These are phyloP conservation scores for Apis laboriosa DNA, from an alignment of 1,140 invertebrate species.

Conservation along the genomic window DNA sequence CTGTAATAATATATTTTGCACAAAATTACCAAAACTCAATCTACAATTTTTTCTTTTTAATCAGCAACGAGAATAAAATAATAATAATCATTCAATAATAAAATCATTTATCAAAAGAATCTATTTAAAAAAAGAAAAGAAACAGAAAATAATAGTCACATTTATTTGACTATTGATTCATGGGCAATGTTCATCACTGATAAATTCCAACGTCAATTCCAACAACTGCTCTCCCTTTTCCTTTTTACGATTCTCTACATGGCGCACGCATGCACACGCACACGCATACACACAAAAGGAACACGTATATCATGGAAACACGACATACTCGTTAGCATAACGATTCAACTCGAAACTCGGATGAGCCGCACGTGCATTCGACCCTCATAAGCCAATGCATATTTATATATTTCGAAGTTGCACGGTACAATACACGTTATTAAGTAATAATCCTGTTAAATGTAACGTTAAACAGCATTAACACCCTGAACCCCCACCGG, in stretches of 20 bases:
- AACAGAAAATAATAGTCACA: too few relatives aligned
- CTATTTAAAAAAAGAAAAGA: too few relatives aligned
- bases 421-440: conserved; percentile 60
- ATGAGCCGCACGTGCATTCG: conserved; percentile 49
- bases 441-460: conserved; percentile 69
- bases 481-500: background rate
- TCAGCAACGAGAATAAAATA: too few relatives aligned
- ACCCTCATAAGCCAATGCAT: conserved; percentile 61
- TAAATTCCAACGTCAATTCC: background rate
- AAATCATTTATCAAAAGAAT: too few relatives aligned
- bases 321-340: conserved; percentile 62
- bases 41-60: too few relatives aligned
- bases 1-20: too few relatives aligned
- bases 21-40: too few relatives aligned
- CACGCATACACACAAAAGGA: background rate
- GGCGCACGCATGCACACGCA: background rate
- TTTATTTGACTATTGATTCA: background rate
- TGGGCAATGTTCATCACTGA: background rate
- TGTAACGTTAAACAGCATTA: conserved; percentile 68
- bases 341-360: conserved; percentile 51
- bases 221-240: background rate
- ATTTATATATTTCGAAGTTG: conserved; percentile 63
- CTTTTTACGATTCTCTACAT: background rate
- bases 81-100: too few relatives aligned
- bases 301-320: conserved; percentile 43